Evolutionary conservation across 30 jellyfish, hydroid and myxozoan species (phyloP), one percentile per base, ranked within the genome.

Genomic region (Catostylus mosaicus): DNA sequence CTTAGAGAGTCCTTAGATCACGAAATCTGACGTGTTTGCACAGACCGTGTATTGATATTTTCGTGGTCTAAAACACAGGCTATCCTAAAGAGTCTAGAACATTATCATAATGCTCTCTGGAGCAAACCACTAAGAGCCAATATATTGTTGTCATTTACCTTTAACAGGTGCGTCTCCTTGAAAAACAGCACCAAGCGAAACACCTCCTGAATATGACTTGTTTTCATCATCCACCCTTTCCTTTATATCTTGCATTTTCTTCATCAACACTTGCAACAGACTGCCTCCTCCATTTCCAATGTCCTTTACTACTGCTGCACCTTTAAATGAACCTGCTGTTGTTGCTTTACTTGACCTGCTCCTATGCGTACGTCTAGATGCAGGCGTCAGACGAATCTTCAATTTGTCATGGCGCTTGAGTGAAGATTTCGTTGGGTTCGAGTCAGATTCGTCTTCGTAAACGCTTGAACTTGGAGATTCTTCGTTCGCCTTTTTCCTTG

Each of bases 151-250:
- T n/a, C n/a, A 9, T 64, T 54, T 60, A 77, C 78, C 56, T 45
- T 43, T 77, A 2, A 16, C 56, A 20, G 88, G 78, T 46, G 64
- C 48, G 47, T 72, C 84, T 27, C 93, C 90, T 47, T 67, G 90
- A 66, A 63, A 80, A 20, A 80, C 75, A 10, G 90, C 90, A 8
- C 90, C 90, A 23, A 80, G 76, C 11, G 90, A 72, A 6, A 66
- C 90, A 1, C 90, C 90, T 30, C 90, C 90, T 19, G 90, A 51
- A 22, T 26, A 29, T 40, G 84, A 57, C 30, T 47, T 32, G 27
- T 69, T 31, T 8, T 62, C 74, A 22, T 38, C 84, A 1, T 80
- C 77, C 0, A 67, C 84, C 36, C 73, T 69, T 59, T 66, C 84
- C 30, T 31, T 65, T 1, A 80, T 27, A 38, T 38, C 43, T 22